Conservation (phyloP, 2,113 vertebrate species). For the Paratilapia polleni region DNA sequence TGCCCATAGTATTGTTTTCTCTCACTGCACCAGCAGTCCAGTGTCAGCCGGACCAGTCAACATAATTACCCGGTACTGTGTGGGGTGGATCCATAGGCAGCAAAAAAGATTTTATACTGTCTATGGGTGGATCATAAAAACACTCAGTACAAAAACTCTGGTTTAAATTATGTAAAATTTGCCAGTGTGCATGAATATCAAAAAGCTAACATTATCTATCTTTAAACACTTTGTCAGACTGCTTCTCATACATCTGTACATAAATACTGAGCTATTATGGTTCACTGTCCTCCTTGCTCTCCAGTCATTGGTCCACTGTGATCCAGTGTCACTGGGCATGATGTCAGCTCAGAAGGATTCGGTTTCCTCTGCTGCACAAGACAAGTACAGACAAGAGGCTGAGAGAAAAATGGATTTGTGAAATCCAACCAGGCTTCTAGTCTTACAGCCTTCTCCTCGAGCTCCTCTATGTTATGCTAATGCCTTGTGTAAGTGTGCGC, state of each 20-base stretch:
- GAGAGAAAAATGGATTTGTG: conserved; percentile 67
- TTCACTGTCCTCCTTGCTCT: not conserved
- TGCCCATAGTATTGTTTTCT: not conserved
- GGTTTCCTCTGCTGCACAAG: conserved; percentile 61
- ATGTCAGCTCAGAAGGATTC: conserved; percentile 54
- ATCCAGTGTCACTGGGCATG: conserved; percentile 18
- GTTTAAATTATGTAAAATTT: not conserved
- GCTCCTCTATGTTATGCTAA: conserved; percentile 22
- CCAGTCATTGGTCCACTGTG: conserved; percentile 1
- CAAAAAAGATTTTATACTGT: no score
- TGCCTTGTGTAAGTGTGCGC: not conserved
- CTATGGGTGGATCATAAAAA: not conserved
- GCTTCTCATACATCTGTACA: no score
- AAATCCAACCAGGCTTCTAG: conserved; percentile 67
- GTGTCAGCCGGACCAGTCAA: not conserved
- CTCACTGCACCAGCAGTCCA: not conserved
- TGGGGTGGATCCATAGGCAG: not conserved
- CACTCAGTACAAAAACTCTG: not conserved
- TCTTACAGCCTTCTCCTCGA: conserved; percentile 30
- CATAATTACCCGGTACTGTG: not conserved
- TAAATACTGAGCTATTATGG: not conserved
- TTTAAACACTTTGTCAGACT: not conserved
- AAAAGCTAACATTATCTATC: no score
- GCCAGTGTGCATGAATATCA: not conserved
- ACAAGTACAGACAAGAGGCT: conserved; percentile 63